A percentile compares a stretch with the other conserved stretches of the same genome.
Conservation (phyloP, 2,797 vertebrate species). For the Tenualosa thibaudeaui region DNA sequence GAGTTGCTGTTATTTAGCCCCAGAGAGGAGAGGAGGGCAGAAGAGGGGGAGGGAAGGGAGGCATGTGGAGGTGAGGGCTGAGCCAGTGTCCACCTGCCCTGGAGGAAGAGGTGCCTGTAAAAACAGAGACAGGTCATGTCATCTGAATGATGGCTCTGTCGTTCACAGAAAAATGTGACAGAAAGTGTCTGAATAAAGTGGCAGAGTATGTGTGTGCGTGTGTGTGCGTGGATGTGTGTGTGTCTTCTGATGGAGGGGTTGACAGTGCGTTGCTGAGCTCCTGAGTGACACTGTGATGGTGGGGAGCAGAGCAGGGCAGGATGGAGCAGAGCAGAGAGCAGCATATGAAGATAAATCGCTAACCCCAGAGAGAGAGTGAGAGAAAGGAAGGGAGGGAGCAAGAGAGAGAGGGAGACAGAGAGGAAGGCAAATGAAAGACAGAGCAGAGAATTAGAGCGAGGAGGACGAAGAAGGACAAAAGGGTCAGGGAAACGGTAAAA, state of each 20-base stretch:
- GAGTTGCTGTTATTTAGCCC: not conserved
- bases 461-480: constrained; percentile 18
- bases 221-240: not conserved
- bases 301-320: constrained; percentile 24
- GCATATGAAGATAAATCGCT: constrained; percentile 23
- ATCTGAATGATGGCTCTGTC: constrained; percentile 13
- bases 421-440: not conserved
- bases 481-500: constrained; percentile 25
- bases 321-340: constrained; percentile 22
- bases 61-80: not conserved
- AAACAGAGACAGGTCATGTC: not conserved
- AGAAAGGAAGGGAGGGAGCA: not conserved
- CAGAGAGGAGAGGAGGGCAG: not conserved
- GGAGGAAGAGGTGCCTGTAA: not conserved
- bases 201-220: not conserved
- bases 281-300: constrained; percentile 23
- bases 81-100: not conserved
- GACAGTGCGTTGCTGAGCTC: constrained; percentile 29
- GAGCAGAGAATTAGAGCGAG: constrained; percentile 7
- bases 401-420: not conserved
- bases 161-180: not conserved
- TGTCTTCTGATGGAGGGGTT: constrained; percentile 21
- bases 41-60: not conserved
- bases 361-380: constrained; percentile 3
- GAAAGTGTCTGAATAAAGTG: not conserved